These are phyloP conservation scores for Drosophila pullipes DNA, from an alignment of 2,888 invertebrate genomes.

Conservation along the genomic window DNA sequence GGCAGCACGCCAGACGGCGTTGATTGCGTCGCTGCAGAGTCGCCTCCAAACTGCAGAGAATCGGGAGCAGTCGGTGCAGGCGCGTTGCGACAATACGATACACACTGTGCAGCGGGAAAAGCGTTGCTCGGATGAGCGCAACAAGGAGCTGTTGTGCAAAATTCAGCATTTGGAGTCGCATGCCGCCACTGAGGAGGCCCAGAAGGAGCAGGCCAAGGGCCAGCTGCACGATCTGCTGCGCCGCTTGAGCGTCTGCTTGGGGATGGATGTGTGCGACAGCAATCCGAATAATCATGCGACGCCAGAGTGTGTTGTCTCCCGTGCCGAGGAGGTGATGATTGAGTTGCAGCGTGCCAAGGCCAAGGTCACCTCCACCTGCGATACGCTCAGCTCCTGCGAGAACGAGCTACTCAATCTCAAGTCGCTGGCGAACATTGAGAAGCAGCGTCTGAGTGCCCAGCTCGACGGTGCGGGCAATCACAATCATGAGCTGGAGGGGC, in stretches of 20 bases:
- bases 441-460: slow-evolving; percentile 91
- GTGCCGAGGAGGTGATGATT: slow-evolving; percentile 92
- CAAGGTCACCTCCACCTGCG: slow-evolving; percentile 86
- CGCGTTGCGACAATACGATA: slow-evolving; percentile 88
- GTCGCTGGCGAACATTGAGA: slow-evolving; percentile 87
- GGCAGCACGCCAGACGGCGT: slow-evolving; percentile 92
- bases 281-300: slow-evolving; percentile 86
- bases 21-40: slow-evolving; percentile 92
- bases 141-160: slow-evolving; percentile 91
- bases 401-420: slow-evolving; percentile 84
- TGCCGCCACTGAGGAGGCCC: slow-evolving; percentile 90
- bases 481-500: slow-evolving; percentile 90
- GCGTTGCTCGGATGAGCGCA: slow-evolving; percentile 90
- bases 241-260: slow-evolving; percentile 90
- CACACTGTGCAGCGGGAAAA: slow-evolving; percentile 91
- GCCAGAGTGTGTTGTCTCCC: slow-evolving; percentile 90
- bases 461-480: slow-evolving; percentile 86
- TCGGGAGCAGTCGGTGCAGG: slow-evolving; percentile 90
- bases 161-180: slow-evolving; percentile 90
- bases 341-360: slow-evolving; percentile 89
- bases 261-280: slow-evolving; percentile 89
- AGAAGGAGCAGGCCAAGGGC: slow-evolving; percentile 89
- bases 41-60: slow-evolving; percentile 93
- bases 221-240: slow-evolving; percentile 90
- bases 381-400: slow-evolving; percentile 85